phyloP scores from a whole-genome alignment of 35 echinoderm and acorn worm genomes.

The Diadema setosum region DNA sequence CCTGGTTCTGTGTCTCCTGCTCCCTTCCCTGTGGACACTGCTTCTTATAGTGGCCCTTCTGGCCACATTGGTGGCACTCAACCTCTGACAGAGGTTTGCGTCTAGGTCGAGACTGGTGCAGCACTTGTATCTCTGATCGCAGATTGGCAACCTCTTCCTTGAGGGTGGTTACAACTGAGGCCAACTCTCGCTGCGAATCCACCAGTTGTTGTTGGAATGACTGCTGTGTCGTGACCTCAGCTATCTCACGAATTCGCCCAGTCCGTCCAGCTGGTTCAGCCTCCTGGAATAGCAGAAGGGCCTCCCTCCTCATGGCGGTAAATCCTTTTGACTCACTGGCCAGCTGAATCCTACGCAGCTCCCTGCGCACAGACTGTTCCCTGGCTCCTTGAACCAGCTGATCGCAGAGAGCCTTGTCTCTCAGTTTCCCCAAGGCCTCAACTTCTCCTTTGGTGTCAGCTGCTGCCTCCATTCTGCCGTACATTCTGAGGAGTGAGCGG shows the following conservation, averaged over 20 bases:
- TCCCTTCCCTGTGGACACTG: background rate
- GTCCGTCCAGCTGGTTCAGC: background rate
- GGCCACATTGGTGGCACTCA: background rate
- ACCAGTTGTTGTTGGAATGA: background rate
- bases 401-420: constrained; percentile 12
- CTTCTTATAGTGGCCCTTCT: background rate
- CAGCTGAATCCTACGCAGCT: constrained; percentile 24
- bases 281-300: constrained; percentile 16
- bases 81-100: background rate
- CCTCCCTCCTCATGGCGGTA: background rate
- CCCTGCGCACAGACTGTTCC: constrained; percentile 11
- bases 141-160: background rate
- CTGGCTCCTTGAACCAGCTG: background rate
- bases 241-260: background rate
- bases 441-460: background rate
- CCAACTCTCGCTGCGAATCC: too few species aligned
- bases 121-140: too few species aligned
- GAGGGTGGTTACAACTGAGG: too few species aligned
- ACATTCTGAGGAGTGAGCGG: background rate
- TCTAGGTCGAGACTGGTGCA: too few species aligned
- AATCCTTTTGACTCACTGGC: constrained; percentile 2
- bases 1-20: background rate
- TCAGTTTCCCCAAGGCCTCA: background rate
- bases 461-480: constrained; percentile 18
- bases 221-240: background rate